Percentiles rank a stretch among this genome's conserved stretches.
phyloP scores from a whole-genome alignment of 2,113 vertebrate genomes.

The Istiophorus platypterus region DNA sequence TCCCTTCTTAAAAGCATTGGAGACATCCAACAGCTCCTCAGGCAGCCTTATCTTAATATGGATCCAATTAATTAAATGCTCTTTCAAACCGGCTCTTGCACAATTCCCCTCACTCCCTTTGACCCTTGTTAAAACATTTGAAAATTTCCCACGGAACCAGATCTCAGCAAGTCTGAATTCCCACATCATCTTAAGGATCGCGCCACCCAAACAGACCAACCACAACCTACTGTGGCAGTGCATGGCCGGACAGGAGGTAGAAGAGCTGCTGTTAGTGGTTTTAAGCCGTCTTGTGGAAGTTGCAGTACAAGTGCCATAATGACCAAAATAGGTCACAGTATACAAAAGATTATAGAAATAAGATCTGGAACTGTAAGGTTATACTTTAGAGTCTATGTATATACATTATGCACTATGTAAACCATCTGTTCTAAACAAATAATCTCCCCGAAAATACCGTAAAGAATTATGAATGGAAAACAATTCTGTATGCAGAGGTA shows the following conservation, averaged over 20 bases:
- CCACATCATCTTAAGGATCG: conserved; percentile 37
- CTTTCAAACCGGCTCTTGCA: conserved; percentile 70
- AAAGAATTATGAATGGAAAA: background rate
- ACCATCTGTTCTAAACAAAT: background rate
- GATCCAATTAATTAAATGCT: conserved; percentile 79
- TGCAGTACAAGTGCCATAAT: conserved; percentile 7
- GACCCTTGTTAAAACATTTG: conserved; percentile 69
- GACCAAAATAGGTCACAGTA: conserved; percentile 31
- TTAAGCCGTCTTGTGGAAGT: conserved; percentile 6
- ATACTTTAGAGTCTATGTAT: conserved; percentile 9
- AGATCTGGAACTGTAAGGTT: conserved; percentile 15
- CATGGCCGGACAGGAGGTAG: conserved; percentile 30
- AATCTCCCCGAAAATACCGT: background rate
- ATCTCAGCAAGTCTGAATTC: conserved; percentile 50
- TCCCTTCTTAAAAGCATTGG: conserved; percentile 66
- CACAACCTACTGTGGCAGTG: conserved; percentile 20
- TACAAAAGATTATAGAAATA: conserved; percentile 35
- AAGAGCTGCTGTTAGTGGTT: conserved; percentile 58
- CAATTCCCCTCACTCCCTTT: conserved; percentile 60
- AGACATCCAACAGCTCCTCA: conserved; percentile 60
- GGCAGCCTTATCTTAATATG: conserved; percentile 80
- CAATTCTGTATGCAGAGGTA: background rate
- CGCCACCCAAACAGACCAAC: conserved; percentile 55
- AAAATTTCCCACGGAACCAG: conserved; percentile 77
- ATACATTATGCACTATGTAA: conserved; percentile 21